phyloP scores from a whole-genome alignment of 2,888 invertebrate species.

The Cheilosia vulpina region DNA sequence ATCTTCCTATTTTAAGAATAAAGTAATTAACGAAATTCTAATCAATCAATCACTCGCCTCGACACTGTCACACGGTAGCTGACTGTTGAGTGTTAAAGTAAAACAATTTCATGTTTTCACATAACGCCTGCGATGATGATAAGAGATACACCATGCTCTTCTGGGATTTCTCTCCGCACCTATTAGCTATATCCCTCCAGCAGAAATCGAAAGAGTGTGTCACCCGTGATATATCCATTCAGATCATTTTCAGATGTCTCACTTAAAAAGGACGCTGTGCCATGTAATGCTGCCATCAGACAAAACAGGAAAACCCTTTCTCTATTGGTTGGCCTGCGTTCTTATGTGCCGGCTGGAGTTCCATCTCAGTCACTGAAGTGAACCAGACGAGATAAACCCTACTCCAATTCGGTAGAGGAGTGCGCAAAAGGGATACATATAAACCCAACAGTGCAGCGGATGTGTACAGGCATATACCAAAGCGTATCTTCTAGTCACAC shows the following conservation, averaged over 20 bases:
- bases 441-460: constrained; percentile 30
- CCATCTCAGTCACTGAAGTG: constrained; percentile 55
- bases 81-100: constrained; percentile 59
- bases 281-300: constrained; percentile 53
- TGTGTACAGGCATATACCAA: constrained; percentile 18
- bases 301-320: constrained; percentile 74
- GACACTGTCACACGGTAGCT: constrained; percentile 71
- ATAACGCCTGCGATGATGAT: constrained; percentile 39
- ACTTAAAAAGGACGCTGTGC: constrained; percentile 64
- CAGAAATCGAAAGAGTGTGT: constrained; percentile 59
- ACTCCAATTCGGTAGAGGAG: constrained; percentile 46
- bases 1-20: constrained; percentile 75
- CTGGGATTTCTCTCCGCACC: constrained; percentile 61
- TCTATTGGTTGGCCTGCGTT: constrained; percentile 29
- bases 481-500: constrained; percentile 71
- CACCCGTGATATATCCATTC: constrained; percentile 40
- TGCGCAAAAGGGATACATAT: constrained; percentile 42
- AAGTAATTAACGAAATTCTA: constrained; percentile 83
- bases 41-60: constrained; percentile 82
- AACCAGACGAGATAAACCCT: constrained; percentile 64
- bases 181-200: constrained; percentile 10
- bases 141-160: constrained; percentile 38
- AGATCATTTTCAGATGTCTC: constrained; percentile 59
- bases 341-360: constrained; percentile 32
- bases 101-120: constrained; percentile 71